Evolutionary conservation across 2,797 vertebrate genomes (phyloP), one percentile per base, ranked within the genome.

Genomic region (Carduelis carduelis): DNA sequence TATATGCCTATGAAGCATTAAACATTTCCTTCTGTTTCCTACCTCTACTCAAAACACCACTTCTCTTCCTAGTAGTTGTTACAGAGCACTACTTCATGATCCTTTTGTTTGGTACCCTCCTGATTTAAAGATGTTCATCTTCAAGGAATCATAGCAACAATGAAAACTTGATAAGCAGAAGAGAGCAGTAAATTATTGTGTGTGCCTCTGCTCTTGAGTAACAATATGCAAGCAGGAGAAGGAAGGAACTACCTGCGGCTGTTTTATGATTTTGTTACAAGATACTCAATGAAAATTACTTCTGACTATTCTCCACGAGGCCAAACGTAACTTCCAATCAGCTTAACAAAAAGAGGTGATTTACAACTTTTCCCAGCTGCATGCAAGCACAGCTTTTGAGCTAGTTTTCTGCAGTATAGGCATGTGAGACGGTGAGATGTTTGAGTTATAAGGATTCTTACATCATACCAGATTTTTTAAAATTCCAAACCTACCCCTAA

Each of bases 301-400:
- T 75, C 41, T 46, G 32, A 30, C 24, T 64, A 12, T 53, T 19
- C 10, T 57, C 8, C 17, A 3, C 9, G 6, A 61, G 11, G 15
- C 32, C 55, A 92, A 71, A 65, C 0, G 39, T 37, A 78, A 30
- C 8, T 32, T 34, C 12, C 14, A 64, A 6, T 3, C 30, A 28
- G 13, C 8, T 49, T 53, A 34, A 71, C 8, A 49, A 70, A 90
- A 75, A 56, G 1, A 4, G 32, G 6, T 56, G 23, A 57, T 64
- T 75, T 53, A 35, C 47, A 81, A 30, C 27, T 65, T 77, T 37
- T 28, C 34, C 19, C 6, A 23, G 1, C 8, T 20, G 30, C 19
- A 20, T 3, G 3, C 0, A 0, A 81, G 14, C 8, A 26, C 14
- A 59, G 32, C 6, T 43, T 87, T 70, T 28, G 46, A 65, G 37